Evolutionary conservation across 2,113 vertebrate species (phyloP).

Genomic region (Trinectes maculatus): DNA sequence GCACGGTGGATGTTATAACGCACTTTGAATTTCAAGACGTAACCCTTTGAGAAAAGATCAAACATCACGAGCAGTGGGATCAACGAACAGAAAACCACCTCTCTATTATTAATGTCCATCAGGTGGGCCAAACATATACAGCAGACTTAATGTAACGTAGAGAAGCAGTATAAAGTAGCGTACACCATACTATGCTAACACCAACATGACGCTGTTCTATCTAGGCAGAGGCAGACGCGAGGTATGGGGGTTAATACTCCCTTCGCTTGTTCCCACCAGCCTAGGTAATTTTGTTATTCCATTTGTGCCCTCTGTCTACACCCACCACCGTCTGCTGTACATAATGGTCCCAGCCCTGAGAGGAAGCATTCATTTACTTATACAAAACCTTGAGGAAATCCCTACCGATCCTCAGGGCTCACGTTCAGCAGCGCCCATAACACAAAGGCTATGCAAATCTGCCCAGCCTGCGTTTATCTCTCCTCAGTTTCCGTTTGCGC

Average conservation of each 20-base stretch:
- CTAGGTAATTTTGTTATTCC: slow-evolving; percentile 80
- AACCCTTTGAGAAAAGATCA: slow-evolving; percentile 68
- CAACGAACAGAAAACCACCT: slow-evolving; percentile 41
- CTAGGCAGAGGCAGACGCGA: slow-evolving; percentile 34
- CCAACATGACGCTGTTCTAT: slow-evolving; percentile 23
- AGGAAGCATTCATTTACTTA: slow-evolving; percentile 82
- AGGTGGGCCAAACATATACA: slow-evolving; percentile 14
- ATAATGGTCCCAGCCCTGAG: slow-evolving; percentile 80
- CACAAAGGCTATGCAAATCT: slow-evolving; percentile 84
- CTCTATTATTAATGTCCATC: slow-evolving; percentile 24
- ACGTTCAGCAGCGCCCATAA: slow-evolving; percentile 75
- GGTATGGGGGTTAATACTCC: slow-evolving; percentile 62
- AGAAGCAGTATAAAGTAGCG: slow-evolving; percentile 8
- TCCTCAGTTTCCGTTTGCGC: slow-evolving; percentile 78
- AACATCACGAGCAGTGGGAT: slow-evolving; percentile 26
- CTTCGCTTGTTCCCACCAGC: slow-evolving; percentile 61
- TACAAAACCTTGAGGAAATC: slow-evolving; percentile 81
- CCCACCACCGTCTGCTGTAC: slow-evolving; percentile 79
- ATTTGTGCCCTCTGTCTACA: slow-evolving; percentile 71
- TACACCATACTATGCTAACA: slow-evolving; percentile 27
- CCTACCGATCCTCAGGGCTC: slow-evolving; percentile 80
- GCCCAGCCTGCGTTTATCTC: slow-evolving; percentile 81
- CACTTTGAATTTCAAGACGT: slow-evolving; percentile 77
- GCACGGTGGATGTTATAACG: slow-evolving; percentile 39
- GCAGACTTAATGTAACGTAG: not conserved